phyloP scores from a whole-genome alignment of 2,888 invertebrate genomes.

The Heterodera filipjevi region DNA sequence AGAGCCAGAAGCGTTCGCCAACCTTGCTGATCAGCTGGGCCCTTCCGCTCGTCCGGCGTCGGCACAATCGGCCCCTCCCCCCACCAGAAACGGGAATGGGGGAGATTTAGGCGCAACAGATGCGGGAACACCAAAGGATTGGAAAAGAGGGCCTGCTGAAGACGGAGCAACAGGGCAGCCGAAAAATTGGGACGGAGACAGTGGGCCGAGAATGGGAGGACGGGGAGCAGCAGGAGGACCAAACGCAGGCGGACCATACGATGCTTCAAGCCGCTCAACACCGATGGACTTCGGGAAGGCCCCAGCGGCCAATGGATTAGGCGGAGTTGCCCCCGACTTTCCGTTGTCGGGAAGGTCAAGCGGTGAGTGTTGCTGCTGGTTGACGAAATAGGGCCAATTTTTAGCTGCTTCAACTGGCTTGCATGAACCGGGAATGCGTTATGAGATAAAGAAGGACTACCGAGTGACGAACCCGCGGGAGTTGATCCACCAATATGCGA shows the following conservation, averaged over 20 bases:
- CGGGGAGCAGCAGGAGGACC: slow-evolving; percentile 2
- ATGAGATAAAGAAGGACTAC: slow-evolving; percentile 53
- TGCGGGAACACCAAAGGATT: slow-evolving; percentile 2
- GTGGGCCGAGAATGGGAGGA: slow-evolving; percentile 4
- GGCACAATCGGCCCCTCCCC: slow-evolving; percentile 11
- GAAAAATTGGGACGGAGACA: slow-evolving; percentile 5
- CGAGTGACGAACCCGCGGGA: slow-evolving; percentile 63
- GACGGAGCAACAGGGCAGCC: neutral
- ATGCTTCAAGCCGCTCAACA: slow-evolving; percentile 17
- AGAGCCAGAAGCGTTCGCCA: slow-evolving; percentile 5
- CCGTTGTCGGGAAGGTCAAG: slow-evolving; percentile 46
- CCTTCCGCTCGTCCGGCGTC: slow-evolving; percentile 5
- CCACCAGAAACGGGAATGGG: slow-evolving; percentile 4
- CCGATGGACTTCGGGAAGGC: slow-evolving; percentile 16
- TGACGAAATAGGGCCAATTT: slow-evolving; percentile 22
- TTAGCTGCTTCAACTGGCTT: slow-evolving; percentile 46
- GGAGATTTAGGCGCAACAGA: neutral
- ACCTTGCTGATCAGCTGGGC: slow-evolving; percentile 7
- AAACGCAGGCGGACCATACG: slow-evolving; percentile 32
- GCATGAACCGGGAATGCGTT: slow-evolving; percentile 53
- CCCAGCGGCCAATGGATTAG: slow-evolving; percentile 24
- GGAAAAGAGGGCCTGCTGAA: neutral
- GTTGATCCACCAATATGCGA: slow-evolving; percentile 63
- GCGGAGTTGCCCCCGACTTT: slow-evolving; percentile 40
- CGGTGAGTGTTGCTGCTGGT: slow-evolving; percentile 31